A percentile compares a stretch with the other conserved stretches of the same genome.
phyloP scores from a whole-genome alignment of 2,113 vertebrate genomes.

The Oryzias woworae region DNA sequence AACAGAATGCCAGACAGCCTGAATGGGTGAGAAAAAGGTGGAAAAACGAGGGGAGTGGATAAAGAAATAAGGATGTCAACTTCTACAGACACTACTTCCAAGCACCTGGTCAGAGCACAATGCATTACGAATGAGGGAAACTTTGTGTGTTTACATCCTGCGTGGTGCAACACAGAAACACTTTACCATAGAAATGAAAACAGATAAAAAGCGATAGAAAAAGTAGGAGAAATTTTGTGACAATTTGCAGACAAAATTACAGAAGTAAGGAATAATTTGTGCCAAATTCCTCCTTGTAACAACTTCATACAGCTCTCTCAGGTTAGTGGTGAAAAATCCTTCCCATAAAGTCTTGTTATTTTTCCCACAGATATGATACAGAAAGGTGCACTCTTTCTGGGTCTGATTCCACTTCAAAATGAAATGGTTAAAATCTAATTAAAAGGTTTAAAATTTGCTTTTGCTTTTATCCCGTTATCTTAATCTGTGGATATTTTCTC shows the following conservation, averaged over 20 bases:
- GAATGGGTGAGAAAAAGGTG: constrained; percentile 40
- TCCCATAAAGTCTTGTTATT: neutral
- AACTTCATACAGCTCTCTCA: constrained; percentile 1
- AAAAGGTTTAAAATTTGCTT: too few relatives aligned
- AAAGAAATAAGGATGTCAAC: constrained; percentile 35
- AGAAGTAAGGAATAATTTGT: constrained; percentile 12
- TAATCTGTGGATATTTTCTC: too few relatives aligned
- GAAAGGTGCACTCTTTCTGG: neutral
- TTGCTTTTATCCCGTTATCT: neutral
- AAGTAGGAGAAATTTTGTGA: constrained; percentile 25
- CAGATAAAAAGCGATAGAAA: constrained; percentile 30
- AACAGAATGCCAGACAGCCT: constrained; percentile 27
- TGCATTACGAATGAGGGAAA: constrained; percentile 54
- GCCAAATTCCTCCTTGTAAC: constrained; percentile 2
- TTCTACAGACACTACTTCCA: constrained; percentile 35
- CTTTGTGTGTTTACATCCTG: constrained; percentile 37
- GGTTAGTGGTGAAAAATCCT: constrained; percentile 2
- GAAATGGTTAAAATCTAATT: neutral
- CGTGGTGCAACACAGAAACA: constrained; percentile 21
- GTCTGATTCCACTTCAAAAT: neutral
- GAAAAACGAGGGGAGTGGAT: constrained; percentile 45
- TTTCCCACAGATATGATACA: neutral
- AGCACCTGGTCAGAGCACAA: constrained; percentile 55
- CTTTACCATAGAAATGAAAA: constrained; percentile 21
- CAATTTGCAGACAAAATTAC: constrained; percentile 14